Base-by-base conservation (phyloP, 1,140 invertebrate genomes). In the Panagrolaimus sp. region DNA sequence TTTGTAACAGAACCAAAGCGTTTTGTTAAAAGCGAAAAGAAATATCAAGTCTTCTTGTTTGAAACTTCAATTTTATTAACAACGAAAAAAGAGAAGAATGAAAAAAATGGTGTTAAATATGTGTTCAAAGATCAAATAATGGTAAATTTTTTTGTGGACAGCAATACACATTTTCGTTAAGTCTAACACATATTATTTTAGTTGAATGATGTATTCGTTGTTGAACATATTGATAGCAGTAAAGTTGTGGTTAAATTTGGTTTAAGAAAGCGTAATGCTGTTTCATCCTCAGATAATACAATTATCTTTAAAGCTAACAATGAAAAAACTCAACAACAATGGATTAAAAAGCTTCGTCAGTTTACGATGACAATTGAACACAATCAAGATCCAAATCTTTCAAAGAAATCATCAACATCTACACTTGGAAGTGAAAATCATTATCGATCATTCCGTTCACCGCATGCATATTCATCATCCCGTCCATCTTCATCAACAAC, bases 201-300 rank as follows among this genome's bases (percentile, higher is more conserved):
- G 90, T 93, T 92, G 3, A 91, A 91, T 11, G 93, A 96, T 82
- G 85, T 97, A 68, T 93, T 93, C 42, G 91, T 98, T 2, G 97
- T 94, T 5, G 96, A 99, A 84, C 94, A 98, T 84, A 95, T 98
- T 78, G 80, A 81, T 67, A 74, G 95, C 1, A 95, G 94, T 1
- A 96, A 98, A n/a, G n/a, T n/a, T n/a, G n/a, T n/a, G 85, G 96
- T 92, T 79, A 98, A 98, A 86, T 98, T 98, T 87, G 94, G 93
- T 0, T 90, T 98, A 7, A 97, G 96, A 93, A 72, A 75, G 43
- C 51, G 51, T 11, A 57, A 25, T 20, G 20, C 51, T 4, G 80
- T 79, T 5, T 66, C 42, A 9, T 72, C 69, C 9, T 72, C 71
- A 42, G 77, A 83, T 27, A 73, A 77, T 43, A 65, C 75, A 16